A percentile compares a stretch with the other conserved stretches of the same genome.
These are phyloP conservation scores for Digitonthophagus gazella DNA, from an alignment of 2,888 invertebrate species.

Conservation along the genomic window DNA sequence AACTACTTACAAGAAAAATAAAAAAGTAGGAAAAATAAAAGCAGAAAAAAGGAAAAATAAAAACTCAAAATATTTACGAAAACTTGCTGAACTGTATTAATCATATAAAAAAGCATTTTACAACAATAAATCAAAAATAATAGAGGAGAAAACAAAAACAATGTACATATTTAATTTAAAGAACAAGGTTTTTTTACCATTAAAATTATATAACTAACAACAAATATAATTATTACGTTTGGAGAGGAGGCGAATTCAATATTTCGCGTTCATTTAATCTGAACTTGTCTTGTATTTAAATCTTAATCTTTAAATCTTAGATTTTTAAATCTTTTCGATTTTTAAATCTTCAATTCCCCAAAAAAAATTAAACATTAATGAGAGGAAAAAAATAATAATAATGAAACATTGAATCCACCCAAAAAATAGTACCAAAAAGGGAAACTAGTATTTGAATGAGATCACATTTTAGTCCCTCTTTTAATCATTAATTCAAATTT, in stretches of 20 bases:
- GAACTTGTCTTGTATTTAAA: constrained; percentile 33
- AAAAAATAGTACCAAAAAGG: neutral
- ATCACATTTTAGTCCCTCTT: constrained; percentile 45
- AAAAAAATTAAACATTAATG: too few relatives aligned
- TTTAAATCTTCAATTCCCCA: too few relatives aligned
- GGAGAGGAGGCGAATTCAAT: constrained; percentile 30
- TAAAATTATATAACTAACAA: constrained; percentile 65
- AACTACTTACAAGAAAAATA: constrained; percentile 8
- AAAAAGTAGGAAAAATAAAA: constrained; percentile 26
- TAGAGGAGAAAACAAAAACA: constrained; percentile 63
- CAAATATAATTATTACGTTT: constrained; percentile 53
- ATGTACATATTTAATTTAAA: constrained; percentile 69
- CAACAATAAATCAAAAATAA: constrained; percentile 70
- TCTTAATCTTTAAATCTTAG: too few relatives aligned
- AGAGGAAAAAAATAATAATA: too few relatives aligned
- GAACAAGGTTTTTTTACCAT: constrained; percentile 65
- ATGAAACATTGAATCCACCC: neutral
- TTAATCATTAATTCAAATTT: too few relatives aligned
- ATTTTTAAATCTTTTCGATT: too few relatives aligned
- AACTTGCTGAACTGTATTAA: constrained; percentile 71
- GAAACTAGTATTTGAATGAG: constrained; percentile 41
- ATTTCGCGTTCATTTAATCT: constrained; percentile 14
- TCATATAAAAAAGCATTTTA: constrained; percentile 71
- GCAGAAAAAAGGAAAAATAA: constrained; percentile 55
- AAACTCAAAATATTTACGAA: constrained; percentile 52